Percentiles rank a stretch among this genome's conserved stretches.
Evolutionary conservation across 1,140 invertebrate genomes (phyloP).

Genomic region (Hetaerina americana): DNA sequence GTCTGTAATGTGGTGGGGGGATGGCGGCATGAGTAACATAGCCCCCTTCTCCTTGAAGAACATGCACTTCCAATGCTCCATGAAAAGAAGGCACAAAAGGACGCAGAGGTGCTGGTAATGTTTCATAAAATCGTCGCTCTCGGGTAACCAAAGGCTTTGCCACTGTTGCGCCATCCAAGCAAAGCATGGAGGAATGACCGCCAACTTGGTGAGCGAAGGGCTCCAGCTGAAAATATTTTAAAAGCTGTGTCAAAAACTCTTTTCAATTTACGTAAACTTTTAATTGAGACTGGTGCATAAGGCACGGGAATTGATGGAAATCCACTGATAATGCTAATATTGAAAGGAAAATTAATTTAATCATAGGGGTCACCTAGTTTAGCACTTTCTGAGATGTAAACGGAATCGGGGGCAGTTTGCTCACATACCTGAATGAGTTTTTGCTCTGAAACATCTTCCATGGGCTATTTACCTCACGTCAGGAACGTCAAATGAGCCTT

Average conservation of each 20-base stretch:
- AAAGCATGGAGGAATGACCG: conserved; percentile 43
- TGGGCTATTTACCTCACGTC: background rate
- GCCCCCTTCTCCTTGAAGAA: conserved; percentile 29
- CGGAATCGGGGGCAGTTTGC: too few relatives aligned
- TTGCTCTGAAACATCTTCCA: background rate
- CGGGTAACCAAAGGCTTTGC: conserved; percentile 44
- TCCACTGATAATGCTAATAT: too few relatives aligned
- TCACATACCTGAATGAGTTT: background rate
- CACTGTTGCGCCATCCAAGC: conserved; percentile 39
- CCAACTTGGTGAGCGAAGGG: conserved; percentile 43
- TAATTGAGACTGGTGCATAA: background rate
- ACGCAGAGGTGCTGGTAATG: conserved; percentile 33
- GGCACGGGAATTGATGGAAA: too few relatives aligned
- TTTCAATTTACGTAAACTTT: too few relatives aligned
- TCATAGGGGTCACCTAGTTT: too few relatives aligned
- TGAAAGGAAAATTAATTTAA: too few relatives aligned
- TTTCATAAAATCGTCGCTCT: conserved; percentile 42
- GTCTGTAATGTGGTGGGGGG: conserved; percentile 21
- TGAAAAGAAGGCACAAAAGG: conserved; percentile 38
- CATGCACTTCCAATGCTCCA: conserved; percentile 25
- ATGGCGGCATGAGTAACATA: conserved; percentile 34
- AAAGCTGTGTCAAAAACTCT: too few relatives aligned
- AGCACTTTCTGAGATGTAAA: too few relatives aligned
- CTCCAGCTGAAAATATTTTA: conserved; percentile 22
- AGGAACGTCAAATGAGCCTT: too few relatives aligned